Base-by-base conservation (phyloP, 2,113 vertebrate genomes). In the Elephantulus edwardii region DNA sequence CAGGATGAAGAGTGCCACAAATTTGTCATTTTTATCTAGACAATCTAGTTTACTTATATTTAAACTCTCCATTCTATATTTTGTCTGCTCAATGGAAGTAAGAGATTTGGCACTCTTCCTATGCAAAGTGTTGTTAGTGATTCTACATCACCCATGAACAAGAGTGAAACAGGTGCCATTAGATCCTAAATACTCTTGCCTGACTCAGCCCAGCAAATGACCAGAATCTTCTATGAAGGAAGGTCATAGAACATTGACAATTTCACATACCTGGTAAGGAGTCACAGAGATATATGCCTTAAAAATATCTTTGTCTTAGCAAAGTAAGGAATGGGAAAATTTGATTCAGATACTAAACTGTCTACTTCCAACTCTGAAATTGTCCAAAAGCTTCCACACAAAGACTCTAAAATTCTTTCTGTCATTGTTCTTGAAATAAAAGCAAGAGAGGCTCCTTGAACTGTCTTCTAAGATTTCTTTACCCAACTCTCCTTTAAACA, bases 341-440 rank as follows among this genome's bases (percentile, higher is more conserved):
- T 42, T 2, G 26, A 46, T 64, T 77, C 33, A 71, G 50, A 52
- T 52, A 38, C 17, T 82, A 10, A 80, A 64, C 16, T 75, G 33
- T 35, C 58, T 80, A 64, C 64, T 80, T 87, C 42, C 35, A 84
- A 38, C 9, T 68, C 42, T 1, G 83, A 8, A 30, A 38, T 24
- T 70, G n/a, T 91, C 42, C 42, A 81, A 87, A 91, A 86, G 12
- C n/a, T 81, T 94, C 70, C 84, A 13, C 20, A 46, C 24, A 86
- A 9, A 86, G 52, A 44, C 42, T 28, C 35, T 89, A 89, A 91
- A 83, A 86, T 74, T 26, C 64, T 50, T 93, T 78, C 64, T 89
- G 66, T 60, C 35, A 64, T 42, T 77, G 58, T 20, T 86, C 52
- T 83, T 66, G 33, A 93, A 84, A 81, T 88, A 84, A 88, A 91